These are phyloP conservation scores for Phrynocephalus vlangalii DNA, from an alignment of 2,797 vertebrate genomes.

Conservation along the genomic window DNA sequence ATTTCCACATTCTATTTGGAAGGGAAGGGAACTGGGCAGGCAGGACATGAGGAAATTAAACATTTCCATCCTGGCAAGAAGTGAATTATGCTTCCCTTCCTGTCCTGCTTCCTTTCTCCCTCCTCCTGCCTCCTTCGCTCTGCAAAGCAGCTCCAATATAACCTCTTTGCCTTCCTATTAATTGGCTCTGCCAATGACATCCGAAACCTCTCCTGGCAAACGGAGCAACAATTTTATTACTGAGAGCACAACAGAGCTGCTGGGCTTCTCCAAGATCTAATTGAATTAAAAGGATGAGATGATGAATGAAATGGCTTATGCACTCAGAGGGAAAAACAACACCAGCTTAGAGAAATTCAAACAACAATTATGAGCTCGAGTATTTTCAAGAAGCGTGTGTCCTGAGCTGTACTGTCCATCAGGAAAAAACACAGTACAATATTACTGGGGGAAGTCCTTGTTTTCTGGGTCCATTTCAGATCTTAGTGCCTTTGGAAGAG, in stretches of 20 bases:
- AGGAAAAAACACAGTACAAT: background rate
- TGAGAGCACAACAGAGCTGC: conserved; percentile 69
- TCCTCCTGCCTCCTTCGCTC: conserved; percentile 26
- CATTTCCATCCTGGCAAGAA: conserved; percentile 56
- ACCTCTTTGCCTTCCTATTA: conserved; percentile 60
- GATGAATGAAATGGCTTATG: conserved; percentile 58
- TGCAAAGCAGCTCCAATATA: conserved; percentile 44
- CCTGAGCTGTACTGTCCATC: accelerated
- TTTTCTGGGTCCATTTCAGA: background rate
- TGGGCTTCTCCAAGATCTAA: conserved; percentile 66
- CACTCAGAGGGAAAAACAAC: conserved; percentile 58
- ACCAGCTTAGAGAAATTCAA: conserved; percentile 59
- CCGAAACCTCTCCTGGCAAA: conserved; percentile 67
- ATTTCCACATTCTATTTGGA: conserved; percentile 2
- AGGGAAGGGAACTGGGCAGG: conserved; percentile 32
- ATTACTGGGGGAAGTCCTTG: background rate
- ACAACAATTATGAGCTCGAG: conserved; percentile 25
- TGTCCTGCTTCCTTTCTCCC: conserved; percentile 63
- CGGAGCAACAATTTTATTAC: conserved; percentile 71
- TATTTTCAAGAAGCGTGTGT: conserved; percentile 41
- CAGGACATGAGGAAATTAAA: conserved; percentile 59
- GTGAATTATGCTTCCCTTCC: conserved; percentile 59
- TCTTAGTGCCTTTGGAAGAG: too few species aligned
- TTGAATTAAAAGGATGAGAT: conserved; percentile 66
- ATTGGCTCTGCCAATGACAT: conserved; percentile 69